Base-by-base conservation (phyloP, 2,888 invertebrate species). In the Hyalella azteca region DNA sequence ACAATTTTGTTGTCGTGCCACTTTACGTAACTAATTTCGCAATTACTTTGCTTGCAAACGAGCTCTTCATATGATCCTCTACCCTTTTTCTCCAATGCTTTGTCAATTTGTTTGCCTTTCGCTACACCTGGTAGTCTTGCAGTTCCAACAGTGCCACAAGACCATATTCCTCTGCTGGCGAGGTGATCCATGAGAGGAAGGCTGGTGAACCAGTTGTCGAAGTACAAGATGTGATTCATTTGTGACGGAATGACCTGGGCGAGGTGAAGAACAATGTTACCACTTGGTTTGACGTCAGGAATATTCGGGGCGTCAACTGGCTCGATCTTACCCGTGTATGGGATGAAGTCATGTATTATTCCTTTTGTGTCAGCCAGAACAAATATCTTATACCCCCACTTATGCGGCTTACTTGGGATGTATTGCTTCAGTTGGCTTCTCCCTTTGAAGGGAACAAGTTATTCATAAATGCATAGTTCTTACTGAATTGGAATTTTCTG, bases 381-480 rank as follows among this genome's bases (percentile, higher is more conserved):
- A 79, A 78, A 78, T 1, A 79, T 0, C 29, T 79, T 73, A 49
- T 73, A 79, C 32, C 73, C 73, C 45, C 45, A 73, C 36, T 79
- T 79, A 22, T 73, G 13, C 19, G 73, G 66, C 36, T 73, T 79
- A 26, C 26, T 66, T 15, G 73, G 79, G 29, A 79, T 9, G 32
- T 79, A 73, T 48, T 79, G 79, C 32, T 79, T 73, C 3, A 73
- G 13, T 3, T 11, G 19, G 26, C 36, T 40, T 48, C 41, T 49
- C 32, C 79, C 79, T 32, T 73, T 48, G 45, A 73, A 73, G 22
- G 73, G 73, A 66, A 79, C 79, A n/a, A 79, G 22, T 36, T 79
- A 73, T 73, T 79, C 79, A 45, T 79, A 73, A 15, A 79, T 26
- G 36, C 48, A 73, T 0, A 39, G 73, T 32, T 45, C 41, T 66